Evolutionary conservation across 2,797 vertebrate species (phyloP).

Genomic region (Forpus xanthops): DNA sequence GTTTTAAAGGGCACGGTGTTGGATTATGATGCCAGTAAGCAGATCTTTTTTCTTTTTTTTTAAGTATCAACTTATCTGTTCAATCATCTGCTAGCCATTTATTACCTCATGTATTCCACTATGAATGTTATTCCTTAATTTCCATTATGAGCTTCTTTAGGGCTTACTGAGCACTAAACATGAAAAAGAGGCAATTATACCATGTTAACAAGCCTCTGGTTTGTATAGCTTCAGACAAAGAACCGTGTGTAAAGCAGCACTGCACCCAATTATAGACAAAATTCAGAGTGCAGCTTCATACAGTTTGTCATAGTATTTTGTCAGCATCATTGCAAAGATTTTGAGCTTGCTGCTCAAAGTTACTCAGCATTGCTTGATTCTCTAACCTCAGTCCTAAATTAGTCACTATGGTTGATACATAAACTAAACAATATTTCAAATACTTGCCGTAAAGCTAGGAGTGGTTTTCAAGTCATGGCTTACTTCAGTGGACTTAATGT

Average conservation of each 20-base stretch:
- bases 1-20: not conserved
- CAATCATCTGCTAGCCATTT: conserved; percentile 16
- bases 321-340: not conserved
- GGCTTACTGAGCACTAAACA: not conserved
- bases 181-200: not conserved
- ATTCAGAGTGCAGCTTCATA: not conserved
- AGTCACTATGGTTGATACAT: not conserved
- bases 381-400: not conserved
- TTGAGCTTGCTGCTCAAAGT: not conserved
- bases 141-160: conserved; percentile 11
- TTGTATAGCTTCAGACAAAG: not conserved
- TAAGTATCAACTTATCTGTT: not conserved
- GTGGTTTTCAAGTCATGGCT: not conserved
- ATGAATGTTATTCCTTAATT: conserved; percentile 23
- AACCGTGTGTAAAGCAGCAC: not conserved
- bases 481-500: not conserved
- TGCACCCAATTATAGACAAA: not conserved
- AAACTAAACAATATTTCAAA: not conserved
- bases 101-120: not conserved
- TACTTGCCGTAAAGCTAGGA: too few relatives aligned
- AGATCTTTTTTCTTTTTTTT: not conserved
- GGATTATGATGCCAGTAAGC: not conserved
- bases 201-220: not conserved
- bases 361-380: not conserved
- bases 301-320: not conserved